A percentile compares a stretch with the other conserved stretches of the same genome.
Evolutionary conservation across 2,113 vertebrate species (phyloP).

Genomic region (Vulpes vulpes): DNA sequence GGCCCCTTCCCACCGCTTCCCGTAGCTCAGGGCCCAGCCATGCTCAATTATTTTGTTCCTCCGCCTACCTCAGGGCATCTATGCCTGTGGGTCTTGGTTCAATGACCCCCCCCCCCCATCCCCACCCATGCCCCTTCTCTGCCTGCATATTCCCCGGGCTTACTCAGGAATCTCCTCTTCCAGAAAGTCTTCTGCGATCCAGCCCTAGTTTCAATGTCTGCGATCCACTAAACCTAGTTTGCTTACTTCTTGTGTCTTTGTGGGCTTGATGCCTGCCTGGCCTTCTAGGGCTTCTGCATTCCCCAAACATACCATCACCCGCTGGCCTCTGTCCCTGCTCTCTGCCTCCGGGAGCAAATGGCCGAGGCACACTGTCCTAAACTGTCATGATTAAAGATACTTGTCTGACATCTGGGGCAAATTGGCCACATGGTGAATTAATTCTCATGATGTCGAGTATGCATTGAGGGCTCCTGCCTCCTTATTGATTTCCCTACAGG

Average conservation of each 20-base stretch:
- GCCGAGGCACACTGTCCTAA: not conserved
- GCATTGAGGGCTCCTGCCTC: fast-evolving
- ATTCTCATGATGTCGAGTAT: fast-evolving
- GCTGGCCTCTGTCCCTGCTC: not conserved
- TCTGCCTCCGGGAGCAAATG: not conserved
- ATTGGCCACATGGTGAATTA: fast-evolving
- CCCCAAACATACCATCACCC: not conserved
- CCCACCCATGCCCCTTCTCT: fast-evolving
- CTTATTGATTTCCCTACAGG: fast-evolving
- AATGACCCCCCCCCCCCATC: not conserved
- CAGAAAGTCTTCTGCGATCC: not conserved
- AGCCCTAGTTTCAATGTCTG: not conserved
- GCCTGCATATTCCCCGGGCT: too few relatives aligned
- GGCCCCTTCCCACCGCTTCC: too few relatives aligned
- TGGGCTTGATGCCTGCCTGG: not conserved
- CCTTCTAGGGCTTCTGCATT: not conserved
- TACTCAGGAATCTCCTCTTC: not conserved
- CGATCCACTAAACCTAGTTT: not conserved
- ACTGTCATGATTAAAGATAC: not conserved
- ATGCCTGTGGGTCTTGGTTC: not conserved
- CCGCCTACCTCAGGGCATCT: too few relatives aligned
- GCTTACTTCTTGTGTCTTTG: not conserved
- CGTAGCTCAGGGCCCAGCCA: fast-evolving
- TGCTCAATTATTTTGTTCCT: not conserved
- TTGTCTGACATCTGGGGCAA: not conserved